Base-by-base conservation (phyloP, 2,797 vertebrate species). In the Borostomias antarcticus region DNA sequence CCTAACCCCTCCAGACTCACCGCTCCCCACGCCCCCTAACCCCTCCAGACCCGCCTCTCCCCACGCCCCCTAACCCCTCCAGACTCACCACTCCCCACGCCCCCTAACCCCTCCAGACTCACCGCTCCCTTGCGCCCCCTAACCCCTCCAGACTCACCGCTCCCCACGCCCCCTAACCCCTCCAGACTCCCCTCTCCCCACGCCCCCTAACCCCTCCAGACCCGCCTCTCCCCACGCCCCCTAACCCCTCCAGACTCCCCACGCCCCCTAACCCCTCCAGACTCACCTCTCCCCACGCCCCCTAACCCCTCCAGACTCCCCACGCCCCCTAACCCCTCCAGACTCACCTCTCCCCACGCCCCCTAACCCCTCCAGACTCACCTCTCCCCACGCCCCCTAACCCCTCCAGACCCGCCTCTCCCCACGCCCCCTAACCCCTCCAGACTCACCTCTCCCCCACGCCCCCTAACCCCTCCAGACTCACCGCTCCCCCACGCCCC, bases 1-100 rank as follows among this genome's bases (percentile, higher is more conserved):
- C n/a, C n/a, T n/a, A n/a, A n/a, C n/a, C 50, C 75, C 59, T 64
- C 73, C 80, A 79, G 60, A 71, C 62, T 74, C 59, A 19, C 62
- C 64, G 64, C 52, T 74, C 58, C 33, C 68, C 68, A 80, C 72
- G 72, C 72, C 72, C 70, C 65, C 53, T 57, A 54, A 75, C 29
- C 56, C 19, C 28, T 26, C 69, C 25, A 51, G 78, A n/a, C n/a
- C n/a, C n/a, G n/a, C n/a, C n/a, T n/a, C n/a, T n/a, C n/a, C n/a
- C n/a, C n/a, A n/a, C n/a, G n/a, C n/a, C n/a, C n/a, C n/a, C n/a
- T n/a, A n/a, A n/a, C n/a, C 50, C 75, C 59, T 64, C 73, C 80
- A 79, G 60, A 71, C 62, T 74, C 59, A 19, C 62, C 64, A 63
- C 52, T 74, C 58, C 33, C 68, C 68, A 80, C 72, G 72, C 72